Conservation (phyloP, 2,888 invertebrate species). For the Pinctada fucata region DNA sequence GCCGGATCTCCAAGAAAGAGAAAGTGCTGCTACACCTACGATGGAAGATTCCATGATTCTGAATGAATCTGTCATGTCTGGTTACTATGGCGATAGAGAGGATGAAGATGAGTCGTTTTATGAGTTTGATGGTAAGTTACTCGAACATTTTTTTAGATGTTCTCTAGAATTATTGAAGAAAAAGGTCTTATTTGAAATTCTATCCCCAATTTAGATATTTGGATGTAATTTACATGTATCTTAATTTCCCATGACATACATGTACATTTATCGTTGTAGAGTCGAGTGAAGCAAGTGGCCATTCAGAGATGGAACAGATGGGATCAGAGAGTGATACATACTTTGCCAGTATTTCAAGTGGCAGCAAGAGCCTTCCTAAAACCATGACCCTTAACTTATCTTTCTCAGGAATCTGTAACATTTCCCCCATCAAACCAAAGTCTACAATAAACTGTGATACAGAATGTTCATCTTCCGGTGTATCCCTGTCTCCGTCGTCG, state of each 20-base stretch:
- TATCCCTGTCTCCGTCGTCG: constrained; percentile 17
- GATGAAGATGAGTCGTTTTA: constrained; percentile 60
- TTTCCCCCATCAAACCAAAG: constrained; percentile 16
- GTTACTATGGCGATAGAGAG: constrained; percentile 71
- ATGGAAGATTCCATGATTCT: constrained; percentile 42
- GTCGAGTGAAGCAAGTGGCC: constrained; percentile 34
- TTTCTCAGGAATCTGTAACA: constrained; percentile 33
- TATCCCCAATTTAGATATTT: background rate
- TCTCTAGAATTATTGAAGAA: background rate
- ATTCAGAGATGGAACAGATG: constrained; percentile 26
- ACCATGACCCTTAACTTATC: constrained; percentile 53
- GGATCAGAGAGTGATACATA: constrained; percentile 44
- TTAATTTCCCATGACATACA: too few relatives aligned
- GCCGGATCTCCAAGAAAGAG: constrained; percentile 24
- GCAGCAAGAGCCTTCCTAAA: constrained; percentile 26
- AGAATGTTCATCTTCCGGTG: constrained; percentile 2
- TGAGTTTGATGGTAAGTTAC: constrained; percentile 55
- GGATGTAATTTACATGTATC: background rate
- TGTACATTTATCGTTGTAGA: constrained; percentile 23
- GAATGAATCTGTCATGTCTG: constrained; percentile 64
- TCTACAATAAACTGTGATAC: constrained; percentile 1
- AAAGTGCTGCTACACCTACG: constrained; percentile 50
- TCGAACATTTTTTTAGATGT: background rate
- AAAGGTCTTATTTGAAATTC: background rate
- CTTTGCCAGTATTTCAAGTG: constrained; percentile 33